Base-by-base conservation (phyloP, 1,140 invertebrate genomes). In the Drosophila littoralis region DNA sequence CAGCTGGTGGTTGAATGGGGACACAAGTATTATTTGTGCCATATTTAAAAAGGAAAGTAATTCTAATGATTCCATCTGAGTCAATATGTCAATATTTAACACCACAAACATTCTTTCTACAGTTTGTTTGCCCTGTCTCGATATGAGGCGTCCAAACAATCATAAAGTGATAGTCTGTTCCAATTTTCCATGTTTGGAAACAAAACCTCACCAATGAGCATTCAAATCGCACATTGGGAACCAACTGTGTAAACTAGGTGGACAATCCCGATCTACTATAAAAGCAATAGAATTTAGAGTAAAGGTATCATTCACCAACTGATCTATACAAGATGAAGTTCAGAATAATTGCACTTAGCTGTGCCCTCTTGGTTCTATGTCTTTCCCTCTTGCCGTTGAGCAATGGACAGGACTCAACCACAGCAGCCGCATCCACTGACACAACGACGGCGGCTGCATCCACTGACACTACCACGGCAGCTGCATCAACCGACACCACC, bases 231-330 rank as follows among this genome's bases (percentile, higher is more conserved):
- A 46, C 36, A 58, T 58, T 42, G 1, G 9, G 1, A 8, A n/a
- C 0, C 22, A 65, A 33, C 51, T 66, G 42, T 10, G 3, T 9
- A 66, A 66, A 46, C 28, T 33, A 17, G 7, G 6, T 8, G 1
- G 28, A 36, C 13, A 22, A 12, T 28, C 7, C 7, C 35, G 10
- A 52, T 10, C 33, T 15, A 42, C 15, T 66, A 66, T 66, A 66
- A 32, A 66, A 46, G 32, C 32, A 46, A 8, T 38, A 8, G 15
- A 38, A 13, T 28, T 7, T n/a, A 6, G 3, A 13, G 13, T 17
- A 38, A 54, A 28, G 9, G 4, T 61, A 69, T 61, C 66, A 69
- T 15, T 61, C 15, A 38, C 5, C 13, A 40, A 59, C n/a, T 40
- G 28, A 13, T 46, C 33, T 45, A 9, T 13, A 0, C 8, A 59